Evolutionary conservation across 2,113 vertebrate species (phyloP).

Genomic region (Seriola rivoliana): DNA sequence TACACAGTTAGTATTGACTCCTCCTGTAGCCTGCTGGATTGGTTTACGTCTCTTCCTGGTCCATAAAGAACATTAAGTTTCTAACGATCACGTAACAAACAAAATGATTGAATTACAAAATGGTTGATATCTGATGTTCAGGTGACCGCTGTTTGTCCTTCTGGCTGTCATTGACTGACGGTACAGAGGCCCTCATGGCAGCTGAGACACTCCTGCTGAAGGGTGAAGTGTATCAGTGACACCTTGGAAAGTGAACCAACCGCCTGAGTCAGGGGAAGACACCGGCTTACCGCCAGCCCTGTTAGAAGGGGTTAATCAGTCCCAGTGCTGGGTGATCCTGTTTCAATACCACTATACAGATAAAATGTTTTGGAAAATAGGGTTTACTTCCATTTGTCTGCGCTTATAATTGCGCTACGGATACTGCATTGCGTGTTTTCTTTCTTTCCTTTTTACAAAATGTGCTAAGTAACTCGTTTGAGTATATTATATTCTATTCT

Average conservation of each 20-base stretch:
- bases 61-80: constrained; percentile 53
- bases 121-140: constrained; percentile 77
- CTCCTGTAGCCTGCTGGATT: constrained; percentile 18
- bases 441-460: not conserved
- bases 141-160: constrained; percentile 74
- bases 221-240: constrained; percentile 73
- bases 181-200: constrained; percentile 37
- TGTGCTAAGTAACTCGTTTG: not conserved
- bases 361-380: constrained; percentile 36
- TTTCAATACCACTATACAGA: constrained; percentile 10
- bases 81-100: constrained; percentile 54
- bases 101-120: constrained; percentile 78
- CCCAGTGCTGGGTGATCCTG: constrained; percentile 23
- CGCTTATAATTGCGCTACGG: constrained; percentile 1
- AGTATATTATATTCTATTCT: not conserved
- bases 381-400: constrained; percentile 23
- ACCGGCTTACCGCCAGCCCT: constrained; percentile 29
- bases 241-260: constrained; percentile 75
- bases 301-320: constrained; percentile 58
- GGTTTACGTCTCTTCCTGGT: constrained; percentile 44
- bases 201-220: constrained; percentile 56
- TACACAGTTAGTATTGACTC: constrained; percentile 22
- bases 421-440: not conserved
- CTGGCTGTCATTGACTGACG: constrained; percentile 40
- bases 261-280: constrained; percentile 40